Conservation (phyloP, 2,797 vertebrate genomes). For the Poeciliopsis gracilis region DNA sequence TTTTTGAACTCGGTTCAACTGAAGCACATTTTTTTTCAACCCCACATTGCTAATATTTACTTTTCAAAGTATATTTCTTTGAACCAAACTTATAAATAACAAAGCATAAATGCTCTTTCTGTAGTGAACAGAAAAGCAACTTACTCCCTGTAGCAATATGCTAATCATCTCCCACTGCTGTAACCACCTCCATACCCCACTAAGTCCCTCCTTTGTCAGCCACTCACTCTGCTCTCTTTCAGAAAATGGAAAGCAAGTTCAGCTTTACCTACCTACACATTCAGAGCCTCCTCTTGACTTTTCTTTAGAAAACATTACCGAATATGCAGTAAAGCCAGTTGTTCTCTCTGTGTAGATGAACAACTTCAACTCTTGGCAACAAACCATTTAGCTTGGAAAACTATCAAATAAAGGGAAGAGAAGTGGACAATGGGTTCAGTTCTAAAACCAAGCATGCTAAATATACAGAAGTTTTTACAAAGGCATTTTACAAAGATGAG, state of each 20-base stretch:
- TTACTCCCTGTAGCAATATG: constrained; percentile 60
- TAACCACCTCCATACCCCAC: constrained; percentile 39
- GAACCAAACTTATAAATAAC: constrained; percentile 37
- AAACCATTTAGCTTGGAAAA: background rate
- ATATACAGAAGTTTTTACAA: background rate
- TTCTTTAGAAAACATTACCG: constrained; percentile 55
- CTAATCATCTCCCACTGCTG: constrained; percentile 61
- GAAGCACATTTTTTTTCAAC: constrained; percentile 28
- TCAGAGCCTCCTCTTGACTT: constrained; percentile 36
- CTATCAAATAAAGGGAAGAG: constrained; percentile 1
- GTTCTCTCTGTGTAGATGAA: constrained; percentile 19
- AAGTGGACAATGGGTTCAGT: background rate
- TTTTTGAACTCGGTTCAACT: constrained; percentile 27
- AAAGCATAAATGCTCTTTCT: constrained; percentile 29
- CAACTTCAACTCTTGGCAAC: constrained; percentile 16
- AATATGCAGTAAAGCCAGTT: constrained; percentile 65
- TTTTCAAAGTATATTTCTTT: constrained; percentile 30
- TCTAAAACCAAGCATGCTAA: background rate
- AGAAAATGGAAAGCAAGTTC: constrained; percentile 24
- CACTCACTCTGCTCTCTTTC: constrained; percentile 13
- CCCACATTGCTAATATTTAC: constrained; percentile 19
- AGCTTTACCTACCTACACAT: constrained; percentile 53
- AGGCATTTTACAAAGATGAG: background rate
- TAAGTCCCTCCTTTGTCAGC: constrained; percentile 38
- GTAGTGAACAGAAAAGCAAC: constrained; percentile 11